Conservation (phyloP, 2,797 vertebrate genomes). For the Natrix natrix region DNA sequence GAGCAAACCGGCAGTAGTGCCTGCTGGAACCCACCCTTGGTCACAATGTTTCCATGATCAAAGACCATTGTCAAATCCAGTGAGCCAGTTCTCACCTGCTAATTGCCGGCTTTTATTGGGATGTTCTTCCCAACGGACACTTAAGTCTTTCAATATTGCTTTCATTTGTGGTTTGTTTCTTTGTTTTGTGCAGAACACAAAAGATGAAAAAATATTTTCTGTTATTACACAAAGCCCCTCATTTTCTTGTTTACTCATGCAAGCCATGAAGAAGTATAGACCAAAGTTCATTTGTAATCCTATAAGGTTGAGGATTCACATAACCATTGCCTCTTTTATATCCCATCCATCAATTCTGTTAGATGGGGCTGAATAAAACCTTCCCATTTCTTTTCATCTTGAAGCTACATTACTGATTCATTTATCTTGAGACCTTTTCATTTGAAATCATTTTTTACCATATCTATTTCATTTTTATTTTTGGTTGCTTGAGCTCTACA, state of each 20-base stretch:
- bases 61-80: background rate
- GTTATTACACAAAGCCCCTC: background rate
- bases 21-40: no score
- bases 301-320: constrained; percentile 27
- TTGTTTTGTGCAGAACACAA: background rate
- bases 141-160: background rate
- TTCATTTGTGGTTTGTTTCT: background rate
- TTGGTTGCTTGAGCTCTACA: background rate
- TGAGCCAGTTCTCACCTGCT: constrained; percentile 24
- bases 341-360: constrained; percentile 26
- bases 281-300: constrained; percentile 23
- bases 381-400: constrained; percentile 23
- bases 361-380: constrained; percentile 18
- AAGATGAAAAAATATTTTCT: constrained; percentile 13
- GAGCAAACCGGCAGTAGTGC: no score
- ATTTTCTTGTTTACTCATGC: background rate
- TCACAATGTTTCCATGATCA: background rate
- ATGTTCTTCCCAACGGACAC: background rate
- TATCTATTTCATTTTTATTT: constrained; percentile 5
- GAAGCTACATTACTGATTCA: constrained; percentile 1
- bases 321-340: constrained; percentile 20
- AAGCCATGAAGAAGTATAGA: background rate
- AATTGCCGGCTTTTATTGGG: constrained; percentile 28
- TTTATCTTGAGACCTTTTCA: constrained; percentile 27
- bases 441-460: constrained; percentile 9